Base-by-base conservation (phyloP, 2,888 invertebrate species). In the Ephialtes manifestator region DNA sequence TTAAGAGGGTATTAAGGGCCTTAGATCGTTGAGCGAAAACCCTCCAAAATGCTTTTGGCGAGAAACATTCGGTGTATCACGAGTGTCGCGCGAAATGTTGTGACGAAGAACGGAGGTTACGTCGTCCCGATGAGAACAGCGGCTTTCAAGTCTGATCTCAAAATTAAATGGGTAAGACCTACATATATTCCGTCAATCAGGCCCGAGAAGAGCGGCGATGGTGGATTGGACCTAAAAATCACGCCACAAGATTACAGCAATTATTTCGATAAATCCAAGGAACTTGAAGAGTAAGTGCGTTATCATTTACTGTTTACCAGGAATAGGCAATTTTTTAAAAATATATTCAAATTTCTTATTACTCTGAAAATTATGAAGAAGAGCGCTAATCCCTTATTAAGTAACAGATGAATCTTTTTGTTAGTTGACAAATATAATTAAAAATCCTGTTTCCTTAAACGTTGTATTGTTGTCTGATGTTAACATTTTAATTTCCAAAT, bases 91-190 rank as follows among this genome's bases (percentile, higher is more conserved):
- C 28, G 43, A 24, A 89, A 77, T 83, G 68, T 89, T 24, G 35
- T 82, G 1, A 7, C 39, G 18, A 89, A 81, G 46, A 85, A 81
- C 43, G 65, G 81, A 7, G 60, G 83, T 85, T 85, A 76, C 51
- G 15, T 86, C 15, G 79, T 91, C 82, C 85, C 95, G 91, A 87
- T 88, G 93, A 92, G 94, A 94, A 90, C 96, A 86, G 94, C 94
- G 89, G 96, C 89, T 55, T 95, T 97, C 88, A 97, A 97, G 93
- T 96, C 96, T 43, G 95, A 96, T 90, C 94, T 97, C 18, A 96
- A 97, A 94, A 96, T 98, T 65, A 96, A 97, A 95, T 98, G 97
- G 97, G 95, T 96, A 7, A 95, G 96, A 39, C 98, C 98, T 0
- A 96, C 96, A 39, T 96, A 96, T 92, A 95, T 97, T 24, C 95